These are phyloP conservation scores for Meloidogyne hapla DNA, from an alignment of 1,140 invertebrate genomes.

Conservation along the genomic window DNA sequence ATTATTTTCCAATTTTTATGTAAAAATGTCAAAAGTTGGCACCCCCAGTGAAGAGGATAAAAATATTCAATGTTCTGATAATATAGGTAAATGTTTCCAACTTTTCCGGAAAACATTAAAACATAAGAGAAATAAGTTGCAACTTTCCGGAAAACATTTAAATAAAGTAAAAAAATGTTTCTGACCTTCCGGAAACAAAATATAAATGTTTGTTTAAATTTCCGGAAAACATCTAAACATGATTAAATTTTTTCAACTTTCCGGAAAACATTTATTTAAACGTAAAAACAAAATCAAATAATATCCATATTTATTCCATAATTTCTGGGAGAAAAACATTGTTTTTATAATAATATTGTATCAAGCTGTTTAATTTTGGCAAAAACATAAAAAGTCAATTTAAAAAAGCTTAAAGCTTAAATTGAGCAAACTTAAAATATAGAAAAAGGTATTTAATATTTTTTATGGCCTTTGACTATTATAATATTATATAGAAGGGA, in stretches of 20 bases:
- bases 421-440: background rate
- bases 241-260: background rate
- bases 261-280: background rate
- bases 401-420: background rate
- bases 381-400: background rate
- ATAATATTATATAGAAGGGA: too few relatives aligned
- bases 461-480: too few relatives aligned
- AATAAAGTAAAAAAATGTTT: too few relatives aligned
- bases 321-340: background rate
- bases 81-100: background rate
- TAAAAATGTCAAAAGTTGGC: background rate
- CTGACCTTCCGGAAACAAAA: background rate
- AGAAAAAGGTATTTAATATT: too few relatives aligned
- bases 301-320: too few relatives aligned
- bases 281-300: background rate
- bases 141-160: too few relatives aligned
- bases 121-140: too few relatives aligned
- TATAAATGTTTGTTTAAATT: too few relatives aligned
- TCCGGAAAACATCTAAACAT: background rate
- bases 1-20: background rate
- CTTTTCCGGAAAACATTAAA: background rate
- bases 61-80: background rate
- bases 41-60: background rate
- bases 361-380: background rate
- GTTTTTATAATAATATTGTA: background rate